Percentiles rank a stretch among this genome's conserved stretches.
Conservation (phyloP, 2,113 vertebrate genomes). For the Bubo bubo region DNA sequence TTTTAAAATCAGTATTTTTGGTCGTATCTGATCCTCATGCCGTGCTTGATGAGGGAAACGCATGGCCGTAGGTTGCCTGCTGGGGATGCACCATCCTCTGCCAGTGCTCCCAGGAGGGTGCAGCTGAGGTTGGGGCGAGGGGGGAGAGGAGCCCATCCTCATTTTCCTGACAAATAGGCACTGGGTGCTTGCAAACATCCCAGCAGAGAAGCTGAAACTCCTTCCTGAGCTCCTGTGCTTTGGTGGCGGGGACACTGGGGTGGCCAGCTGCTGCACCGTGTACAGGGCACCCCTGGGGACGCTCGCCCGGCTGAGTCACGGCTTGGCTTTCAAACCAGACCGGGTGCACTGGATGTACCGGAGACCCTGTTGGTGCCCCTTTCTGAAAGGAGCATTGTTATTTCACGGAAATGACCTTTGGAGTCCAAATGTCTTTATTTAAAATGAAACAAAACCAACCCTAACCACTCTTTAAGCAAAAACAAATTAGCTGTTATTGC, state of each 20-base stretch:
- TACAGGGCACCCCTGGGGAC: neutral
- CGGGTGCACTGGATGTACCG: neutral
- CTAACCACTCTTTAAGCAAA: neutral
- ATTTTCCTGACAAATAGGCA: neutral
- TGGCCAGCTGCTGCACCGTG: neutral
- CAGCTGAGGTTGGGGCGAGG: neutral
- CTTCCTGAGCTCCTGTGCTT: neutral
- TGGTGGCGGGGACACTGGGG: accelerated
- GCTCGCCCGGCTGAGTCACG: accelerated
- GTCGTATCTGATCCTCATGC: neutral
- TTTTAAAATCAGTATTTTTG: neutral
- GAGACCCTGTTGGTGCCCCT: conserved; percentile 18
- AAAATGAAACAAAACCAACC: conserved; percentile 47
- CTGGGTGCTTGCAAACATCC: neutral
- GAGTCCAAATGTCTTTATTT: conserved; percentile 31
- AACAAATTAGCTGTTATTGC: conserved; percentile 2
- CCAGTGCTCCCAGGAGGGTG: neutral
- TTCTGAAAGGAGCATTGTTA: conserved; percentile 57
- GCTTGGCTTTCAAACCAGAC: neutral
- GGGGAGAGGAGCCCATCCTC: neutral
- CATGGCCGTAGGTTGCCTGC: accelerated
- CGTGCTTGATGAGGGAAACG: neutral
- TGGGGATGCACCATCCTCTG: neutral
- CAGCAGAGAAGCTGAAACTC: accelerated
- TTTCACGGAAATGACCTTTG: conserved; percentile 55